Evolutionary conservation across 1,140 invertebrate species (phyloP), one percentile per base, ranked within the genome.

Genomic region (Micrasema minimum): DNA sequence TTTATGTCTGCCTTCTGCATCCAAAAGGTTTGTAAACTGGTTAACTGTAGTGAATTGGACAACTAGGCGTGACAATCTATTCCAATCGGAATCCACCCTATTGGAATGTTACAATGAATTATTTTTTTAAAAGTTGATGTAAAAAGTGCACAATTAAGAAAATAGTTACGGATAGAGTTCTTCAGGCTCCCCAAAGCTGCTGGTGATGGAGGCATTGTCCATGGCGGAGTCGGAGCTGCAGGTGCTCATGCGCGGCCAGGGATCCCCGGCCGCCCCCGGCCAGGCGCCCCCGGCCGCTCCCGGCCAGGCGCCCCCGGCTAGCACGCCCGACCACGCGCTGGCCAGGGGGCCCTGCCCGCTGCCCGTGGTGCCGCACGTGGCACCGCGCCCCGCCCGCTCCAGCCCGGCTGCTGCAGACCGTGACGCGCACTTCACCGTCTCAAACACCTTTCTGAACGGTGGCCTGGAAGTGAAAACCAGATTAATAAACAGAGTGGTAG

Each of bases 381-480:
- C 43, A 9, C 35, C 50, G 6, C 66, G 65, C n/a, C 22, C 35
- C 9, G 66, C 18, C 12, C 53, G 65, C 11, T 75, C 81, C 41
- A 78, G 75, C 11, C 43, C 68, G 9, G 43, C 77, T 41, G 87
- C 84, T 12, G 90, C 88, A 77, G 85, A 87, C 50, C 90, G 87
- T 9, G 89, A 90, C 14, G 90, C 92, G 77, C 89, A 93, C 55
- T 91, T 87, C 31, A 94, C 93, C 2, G 92, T 95, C 76, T 94
- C 93, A 78, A 95, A 95, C 50, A 90, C 93, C 79, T 90, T 91
- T 74, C 91, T 91, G 81, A 91, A 93, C 43, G 90, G 87, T 68
- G 91, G 89, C 57, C 90, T 91, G 80, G 0, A 79, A 82, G 72
- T 61, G 22, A 65, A 64, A 64, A 46, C n/a, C n/a, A n/a, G n/a